Percentiles rank a stretch among this genome's conserved stretches.
These are phyloP conservation scores for Diachasmimorpha longicaudata DNA, from an alignment of 1,140 invertebrate genomes.

Conservation along the genomic window DNA sequence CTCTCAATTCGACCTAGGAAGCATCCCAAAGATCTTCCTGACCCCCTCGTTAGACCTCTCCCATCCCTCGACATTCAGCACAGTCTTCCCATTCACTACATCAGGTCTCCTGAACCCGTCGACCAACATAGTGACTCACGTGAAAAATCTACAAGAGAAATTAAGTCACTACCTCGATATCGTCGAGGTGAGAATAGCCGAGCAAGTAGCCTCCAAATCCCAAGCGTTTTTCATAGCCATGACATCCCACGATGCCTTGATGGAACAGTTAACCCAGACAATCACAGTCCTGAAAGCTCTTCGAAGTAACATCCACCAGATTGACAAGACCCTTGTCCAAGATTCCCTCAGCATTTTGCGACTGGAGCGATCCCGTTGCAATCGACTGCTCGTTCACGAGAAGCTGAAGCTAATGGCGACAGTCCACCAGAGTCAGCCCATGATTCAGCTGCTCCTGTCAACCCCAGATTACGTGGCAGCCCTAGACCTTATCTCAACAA, in stretches of 20 bases:
- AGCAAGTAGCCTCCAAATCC: constrained; percentile 94
- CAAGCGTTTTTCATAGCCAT: constrained; percentile 97
- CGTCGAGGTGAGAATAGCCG: constrained; percentile 93
- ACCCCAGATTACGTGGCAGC: constrained; percentile 98
- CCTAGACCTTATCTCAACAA: constrained; percentile 94
- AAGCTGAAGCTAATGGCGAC: constrained; percentile 92
- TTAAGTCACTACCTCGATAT: constrained; percentile 94
- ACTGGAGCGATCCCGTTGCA: constrained; percentile 68
- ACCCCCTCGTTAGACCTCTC: constrained; percentile 82
- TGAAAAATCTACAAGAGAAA: constrained; percentile 71
- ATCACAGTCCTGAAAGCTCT: constrained; percentile 80
- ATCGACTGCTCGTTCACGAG: constrained; percentile 70
- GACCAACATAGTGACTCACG: constrained; percentile 47
- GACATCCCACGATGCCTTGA: constrained; percentile 92
- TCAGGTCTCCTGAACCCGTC: constrained; percentile 49
- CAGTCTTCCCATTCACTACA: constrained; percentile 77
- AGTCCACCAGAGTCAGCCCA: constrained; percentile 97
- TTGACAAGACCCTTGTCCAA: constrained; percentile 81
- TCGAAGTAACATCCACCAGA: constrained; percentile 71
- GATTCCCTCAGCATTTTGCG: constrained; percentile 81
- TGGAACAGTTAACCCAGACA: constrained; percentile 87
- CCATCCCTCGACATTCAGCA: constrained; percentile 81
- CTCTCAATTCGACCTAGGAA: constrained; percentile 65
- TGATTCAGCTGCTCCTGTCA: constrained; percentile 92
- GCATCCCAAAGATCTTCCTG: constrained; percentile 88